A percentile compares a stretch with the other conserved stretches of the same genome.
Evolutionary conservation across 2,113 vertebrate species (phyloP).

Genomic region (Upupa epops): DNA sequence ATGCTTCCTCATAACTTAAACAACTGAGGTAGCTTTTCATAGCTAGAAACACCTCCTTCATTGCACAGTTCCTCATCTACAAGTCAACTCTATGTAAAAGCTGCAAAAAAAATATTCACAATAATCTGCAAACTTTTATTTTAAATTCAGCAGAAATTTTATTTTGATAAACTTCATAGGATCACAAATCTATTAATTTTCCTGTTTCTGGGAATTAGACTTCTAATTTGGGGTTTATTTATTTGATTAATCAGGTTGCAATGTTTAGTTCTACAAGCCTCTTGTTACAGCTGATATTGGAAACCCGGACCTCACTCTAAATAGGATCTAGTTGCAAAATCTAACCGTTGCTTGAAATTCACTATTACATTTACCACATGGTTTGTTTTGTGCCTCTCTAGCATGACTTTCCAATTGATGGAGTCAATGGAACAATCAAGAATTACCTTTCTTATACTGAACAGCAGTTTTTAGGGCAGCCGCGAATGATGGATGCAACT

Average conservation of each 20-base stretch:
- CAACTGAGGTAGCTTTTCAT: neutral
- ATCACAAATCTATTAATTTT: neutral
- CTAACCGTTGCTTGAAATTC: neutral
- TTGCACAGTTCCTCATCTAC: neutral
- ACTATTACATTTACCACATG: neutral
- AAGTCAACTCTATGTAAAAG: neutral
- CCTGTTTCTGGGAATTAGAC: neutral
- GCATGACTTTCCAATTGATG: neutral
- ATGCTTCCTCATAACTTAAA: neutral
- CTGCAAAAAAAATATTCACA: neutral
- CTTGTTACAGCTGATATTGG: neutral
- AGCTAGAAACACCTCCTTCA: neutral
- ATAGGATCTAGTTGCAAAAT: neutral
- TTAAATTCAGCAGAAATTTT: neutral
- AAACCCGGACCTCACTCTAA: neutral
- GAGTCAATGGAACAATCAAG: conserved; percentile 3
- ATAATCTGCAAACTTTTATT: neutral
- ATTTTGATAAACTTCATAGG: neutral
- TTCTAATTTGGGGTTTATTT: neutral
- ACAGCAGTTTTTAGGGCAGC: neutral
- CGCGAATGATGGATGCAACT: conserved; percentile 1
- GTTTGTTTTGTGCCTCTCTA: neutral
- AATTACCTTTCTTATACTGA: conserved; percentile 1
- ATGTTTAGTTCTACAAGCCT: neutral
- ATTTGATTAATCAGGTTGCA: neutral